A percentile compares a stretch with the other conserved stretches of the same genome.
Conservation (phyloP, 2,888 invertebrate genomes). For the Mamestra brassicae region DNA sequence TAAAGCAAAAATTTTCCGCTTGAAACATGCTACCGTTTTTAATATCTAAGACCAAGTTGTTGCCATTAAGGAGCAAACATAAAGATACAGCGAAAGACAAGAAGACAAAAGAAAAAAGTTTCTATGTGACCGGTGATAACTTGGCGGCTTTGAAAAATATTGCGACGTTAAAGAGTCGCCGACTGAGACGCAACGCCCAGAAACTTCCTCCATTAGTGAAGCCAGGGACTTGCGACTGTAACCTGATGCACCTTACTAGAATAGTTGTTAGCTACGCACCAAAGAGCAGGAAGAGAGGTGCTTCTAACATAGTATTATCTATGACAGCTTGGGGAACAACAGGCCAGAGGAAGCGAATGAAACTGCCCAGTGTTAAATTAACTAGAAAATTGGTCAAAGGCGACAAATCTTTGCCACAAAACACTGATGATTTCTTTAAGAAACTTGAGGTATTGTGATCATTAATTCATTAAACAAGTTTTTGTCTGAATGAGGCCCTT, state of each 20-base stretch:
- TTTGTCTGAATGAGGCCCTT: background rate
- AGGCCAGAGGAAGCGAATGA: conserved; percentile 81
- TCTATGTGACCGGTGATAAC: conserved; percentile 77
- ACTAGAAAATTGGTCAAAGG: conserved; percentile 74
- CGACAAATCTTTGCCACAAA: conserved; percentile 74
- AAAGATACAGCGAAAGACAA: conserved; percentile 73
- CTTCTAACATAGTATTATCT: conserved; percentile 81
- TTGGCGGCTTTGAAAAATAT: conserved; percentile 69
- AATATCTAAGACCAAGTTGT: conserved; percentile 83
- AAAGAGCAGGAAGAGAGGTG: conserved; percentile 80
- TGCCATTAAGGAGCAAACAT: conserved; percentile 71
- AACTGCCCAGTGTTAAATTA: conserved; percentile 77
- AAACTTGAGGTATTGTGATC: conserved; percentile 83
- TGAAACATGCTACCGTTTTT: conserved; percentile 84
- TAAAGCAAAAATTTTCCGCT: conserved; percentile 13
- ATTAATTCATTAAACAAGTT: background rate
- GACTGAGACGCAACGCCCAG: conserved; percentile 72
- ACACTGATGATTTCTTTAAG: conserved; percentile 84
- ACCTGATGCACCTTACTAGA: conserved; percentile 81
- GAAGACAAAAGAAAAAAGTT: conserved; percentile 73
- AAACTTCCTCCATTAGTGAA: conserved; percentile 70
- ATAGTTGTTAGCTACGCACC: conserved; percentile 82
- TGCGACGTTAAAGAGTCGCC: conserved; percentile 70
- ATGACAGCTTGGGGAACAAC: conserved; percentile 81
- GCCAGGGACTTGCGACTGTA: conserved; percentile 79